Conservation (phyloP, 2,797 vertebrate genomes). For the Netta rufina region DNA sequence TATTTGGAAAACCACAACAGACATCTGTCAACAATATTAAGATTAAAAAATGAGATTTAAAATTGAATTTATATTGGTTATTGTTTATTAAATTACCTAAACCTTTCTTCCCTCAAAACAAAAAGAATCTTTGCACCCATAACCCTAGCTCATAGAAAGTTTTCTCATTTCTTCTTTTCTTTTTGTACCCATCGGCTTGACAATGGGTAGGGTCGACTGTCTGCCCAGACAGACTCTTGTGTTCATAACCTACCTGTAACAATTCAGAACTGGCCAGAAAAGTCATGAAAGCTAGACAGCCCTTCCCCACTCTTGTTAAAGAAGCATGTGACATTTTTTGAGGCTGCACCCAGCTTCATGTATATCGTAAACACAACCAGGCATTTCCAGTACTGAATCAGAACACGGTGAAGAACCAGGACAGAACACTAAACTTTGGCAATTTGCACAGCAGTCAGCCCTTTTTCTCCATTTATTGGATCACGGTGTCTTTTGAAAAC, state of each 20-base stretch:
- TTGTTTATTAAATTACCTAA: background rate
- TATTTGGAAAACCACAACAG: slow-evolving; percentile 94
- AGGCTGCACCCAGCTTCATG: background rate
- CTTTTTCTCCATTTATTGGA: background rate
- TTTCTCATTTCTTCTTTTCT: background rate
- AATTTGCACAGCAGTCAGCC: background rate
- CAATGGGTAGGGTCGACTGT: background rate
- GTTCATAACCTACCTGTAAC: background rate
- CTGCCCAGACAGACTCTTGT: background rate
- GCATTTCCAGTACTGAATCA: background rate
- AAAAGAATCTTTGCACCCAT: background rate
- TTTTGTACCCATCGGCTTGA: background rate
- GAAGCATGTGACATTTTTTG: background rate
- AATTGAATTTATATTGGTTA: background rate
- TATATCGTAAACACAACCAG: background rate
- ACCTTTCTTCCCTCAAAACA: background rate
- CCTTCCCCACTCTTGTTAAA: background rate
- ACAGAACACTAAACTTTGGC: background rate
- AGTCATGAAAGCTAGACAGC: background rate
- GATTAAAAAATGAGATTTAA: slow-evolving; percentile 39
- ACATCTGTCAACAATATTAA: slow-evolving; percentile 84
- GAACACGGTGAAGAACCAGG: background rate
- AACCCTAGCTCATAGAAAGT: background rate
- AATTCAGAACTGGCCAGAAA: background rate
- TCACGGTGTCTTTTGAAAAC: background rate